Percentiles rank a stretch among this genome's conserved stretches.
Evolutionary conservation across 2,888 invertebrate species (phyloP).

Genomic region (Andricus quercusramuli): DNA sequence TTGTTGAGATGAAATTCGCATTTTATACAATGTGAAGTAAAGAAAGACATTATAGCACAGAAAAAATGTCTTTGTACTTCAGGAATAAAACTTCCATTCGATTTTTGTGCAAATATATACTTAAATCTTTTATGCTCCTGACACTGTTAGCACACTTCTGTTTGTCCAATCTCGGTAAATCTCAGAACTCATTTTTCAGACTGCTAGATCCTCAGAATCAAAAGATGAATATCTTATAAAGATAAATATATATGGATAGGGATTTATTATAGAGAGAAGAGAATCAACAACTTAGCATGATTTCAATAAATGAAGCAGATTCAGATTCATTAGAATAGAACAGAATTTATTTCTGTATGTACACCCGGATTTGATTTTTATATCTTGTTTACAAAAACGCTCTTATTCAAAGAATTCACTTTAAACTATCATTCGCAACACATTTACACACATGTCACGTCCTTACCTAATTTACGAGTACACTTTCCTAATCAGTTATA

Average conservation of each 20-base stretch:
- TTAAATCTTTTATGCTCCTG: neutral
- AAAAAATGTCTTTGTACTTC: neutral
- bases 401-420: no score
- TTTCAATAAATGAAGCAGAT: no score
- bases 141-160: neutral
- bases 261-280: neutral
- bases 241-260: neutral
- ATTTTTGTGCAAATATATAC: constrained; percentile 5
- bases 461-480: no score
- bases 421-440: no score
- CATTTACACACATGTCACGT: no score
- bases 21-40: neutral
- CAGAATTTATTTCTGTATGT: no score
- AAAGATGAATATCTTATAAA: neutral
- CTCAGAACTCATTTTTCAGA: neutral
- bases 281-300: neutral
- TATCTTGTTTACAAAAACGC: no score
- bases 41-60: neutral
- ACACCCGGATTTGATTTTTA: no score
- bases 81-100: neutral
- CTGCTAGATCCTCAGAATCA: neutral
- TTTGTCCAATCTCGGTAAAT: constrained; percentile 1
- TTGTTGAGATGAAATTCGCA: neutral
- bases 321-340: no score
- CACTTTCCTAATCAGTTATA: no score